phyloP scores from a whole-genome alignment of 2,113 vertebrate species.

The Felis chaus region DNA sequence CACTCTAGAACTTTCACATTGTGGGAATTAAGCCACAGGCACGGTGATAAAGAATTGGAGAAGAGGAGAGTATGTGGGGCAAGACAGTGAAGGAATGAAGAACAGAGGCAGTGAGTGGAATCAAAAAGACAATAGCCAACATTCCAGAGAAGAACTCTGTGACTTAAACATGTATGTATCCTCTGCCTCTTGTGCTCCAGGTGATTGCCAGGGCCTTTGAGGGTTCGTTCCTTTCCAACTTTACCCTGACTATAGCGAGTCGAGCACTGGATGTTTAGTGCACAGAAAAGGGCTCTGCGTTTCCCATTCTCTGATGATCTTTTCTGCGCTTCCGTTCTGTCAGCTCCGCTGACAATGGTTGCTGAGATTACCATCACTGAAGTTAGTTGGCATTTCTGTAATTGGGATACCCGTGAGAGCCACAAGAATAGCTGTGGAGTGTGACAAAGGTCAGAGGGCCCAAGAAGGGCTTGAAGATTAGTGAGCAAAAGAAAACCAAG shows the following conservation, averaged over 20 bases:
- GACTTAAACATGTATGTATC: neutral
- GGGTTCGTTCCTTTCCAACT: neutral
- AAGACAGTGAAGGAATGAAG: neutral
- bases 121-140: neutral
- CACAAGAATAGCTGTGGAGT: neutral
- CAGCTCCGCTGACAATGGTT: neutral
- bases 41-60: neutral
- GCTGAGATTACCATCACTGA: neutral
- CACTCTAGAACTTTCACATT: neutral
- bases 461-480: neutral
- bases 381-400: neutral
- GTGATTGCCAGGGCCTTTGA: neutral
- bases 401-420: neutral
- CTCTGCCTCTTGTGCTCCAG: accelerated
- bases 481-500: neutral
- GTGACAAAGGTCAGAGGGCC: neutral
- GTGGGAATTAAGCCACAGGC: neutral
- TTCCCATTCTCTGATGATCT: neutral
- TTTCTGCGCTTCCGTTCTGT: neutral
- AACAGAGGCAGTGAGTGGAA: neutral
- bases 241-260: neutral
- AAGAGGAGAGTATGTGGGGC: neutral
- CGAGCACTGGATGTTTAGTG: neutral
- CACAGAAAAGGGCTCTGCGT: no score
- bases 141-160: neutral